Evolutionary conservation across 2,113 vertebrate species (phyloP), one percentile per base, ranked within the genome.

Genomic region (Solea solea): DNA sequence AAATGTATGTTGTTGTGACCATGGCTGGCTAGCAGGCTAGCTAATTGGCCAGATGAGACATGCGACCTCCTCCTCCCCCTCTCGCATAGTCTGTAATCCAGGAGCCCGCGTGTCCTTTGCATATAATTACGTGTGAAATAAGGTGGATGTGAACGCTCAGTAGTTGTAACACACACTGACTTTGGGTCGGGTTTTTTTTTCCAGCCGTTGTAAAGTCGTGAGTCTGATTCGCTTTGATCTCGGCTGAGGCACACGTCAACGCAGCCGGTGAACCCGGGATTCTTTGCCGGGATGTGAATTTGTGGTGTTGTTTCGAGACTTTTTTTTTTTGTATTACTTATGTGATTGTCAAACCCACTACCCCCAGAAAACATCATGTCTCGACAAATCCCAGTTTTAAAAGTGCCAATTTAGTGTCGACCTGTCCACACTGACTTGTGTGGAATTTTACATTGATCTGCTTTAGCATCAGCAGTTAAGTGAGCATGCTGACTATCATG

Each of bases 41-140:
- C 88, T 88, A 85, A 84, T 86, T 85, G 82, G 66, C 83, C 78
- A 87, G 77, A 85, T 84, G 78, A 89, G 77, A 84, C 78, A 67
- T 51, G 52, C 34, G 40, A 21, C 5, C 61, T 34, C 34, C 12
- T 11, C 5, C 57, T 40, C 39, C 15, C 52, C 27, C 28, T 28
- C 15, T 8, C 16, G 46, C 34, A 34, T 34, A 34, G 34, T 3
- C 34, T 34, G 34, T 34, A 34, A 34, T 62, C 44, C 9, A 9
- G 45, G 7, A 11, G 45, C 11, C 45, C 9, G 9, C 34, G 14
- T 48, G 11, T 7, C 6, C 58, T 58, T 44, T 56, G n/a, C 0
- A 55, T 40, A 1, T 10, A 1, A 48, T 13, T 5, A 25, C 15
- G 34, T 4, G 0, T 10, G 0, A 2, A 42, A 8, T 40, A 0